A percentile compares a stretch with the other conserved stretches of the same genome.
phyloP scores from a whole-genome alignment of 2,888 invertebrate genomes.

The Congeria kusceri region DNA sequence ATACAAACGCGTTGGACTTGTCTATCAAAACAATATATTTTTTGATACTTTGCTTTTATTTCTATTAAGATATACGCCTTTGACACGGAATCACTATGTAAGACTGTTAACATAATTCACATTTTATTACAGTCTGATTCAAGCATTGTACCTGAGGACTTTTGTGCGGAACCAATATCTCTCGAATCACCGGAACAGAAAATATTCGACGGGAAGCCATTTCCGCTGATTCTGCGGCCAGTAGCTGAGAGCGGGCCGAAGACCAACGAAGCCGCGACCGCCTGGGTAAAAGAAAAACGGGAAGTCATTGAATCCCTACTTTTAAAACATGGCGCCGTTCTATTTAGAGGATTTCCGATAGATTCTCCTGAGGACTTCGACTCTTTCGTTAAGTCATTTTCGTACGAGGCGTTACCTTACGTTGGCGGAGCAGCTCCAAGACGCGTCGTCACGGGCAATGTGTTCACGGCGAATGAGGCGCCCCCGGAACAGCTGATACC shows the following conservation, averaged over 20 bases:
- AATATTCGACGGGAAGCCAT: slow-evolving; percentile 58
- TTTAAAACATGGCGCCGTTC: slow-evolving; percentile 70
- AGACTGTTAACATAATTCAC: too few species aligned
- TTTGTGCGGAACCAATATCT: not conserved
- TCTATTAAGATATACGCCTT: too few species aligned
- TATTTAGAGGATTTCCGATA: slow-evolving; percentile 75
- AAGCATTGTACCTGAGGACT: slow-evolving; percentile 5
- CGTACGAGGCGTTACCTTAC: slow-evolving; percentile 70
- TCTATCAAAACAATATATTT: too few species aligned
- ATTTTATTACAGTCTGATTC: too few species aligned
- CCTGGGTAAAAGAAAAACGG: slow-evolving; percentile 61
- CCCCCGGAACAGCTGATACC: slow-evolving; percentile 77
- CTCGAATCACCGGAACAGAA: slow-evolving; percentile 61
- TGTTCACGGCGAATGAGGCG: slow-evolving; percentile 77
- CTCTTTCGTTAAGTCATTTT: slow-evolving; percentile 68
- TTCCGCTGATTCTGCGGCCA: slow-evolving; percentile 66
- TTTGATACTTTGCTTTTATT: too few species aligned
- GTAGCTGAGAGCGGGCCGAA: slow-evolving; percentile 1
- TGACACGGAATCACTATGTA: too few species aligned
- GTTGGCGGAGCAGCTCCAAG: slow-evolving; percentile 77
- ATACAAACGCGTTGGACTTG: too few species aligned
- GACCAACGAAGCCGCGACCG: not conserved
- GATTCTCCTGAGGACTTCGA: slow-evolving; percentile 71
- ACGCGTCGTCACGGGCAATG: slow-evolving; percentile 66
- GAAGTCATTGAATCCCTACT: slow-evolving; percentile 49